phyloP scores from a whole-genome alignment of 1,140 invertebrate genomes.

The Nasonia longicornis region DNA sequence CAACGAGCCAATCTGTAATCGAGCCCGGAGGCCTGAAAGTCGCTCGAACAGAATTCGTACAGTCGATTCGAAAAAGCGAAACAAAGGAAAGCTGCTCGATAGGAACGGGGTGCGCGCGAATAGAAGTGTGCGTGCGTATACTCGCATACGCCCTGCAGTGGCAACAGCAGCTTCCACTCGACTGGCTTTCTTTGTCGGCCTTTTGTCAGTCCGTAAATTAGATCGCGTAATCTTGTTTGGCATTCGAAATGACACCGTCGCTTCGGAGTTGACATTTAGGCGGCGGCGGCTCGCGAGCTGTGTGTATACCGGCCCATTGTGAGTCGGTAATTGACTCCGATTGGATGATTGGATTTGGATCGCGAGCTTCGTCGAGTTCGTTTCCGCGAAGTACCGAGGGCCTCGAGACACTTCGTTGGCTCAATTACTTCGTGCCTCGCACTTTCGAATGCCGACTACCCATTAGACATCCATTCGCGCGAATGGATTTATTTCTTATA shows the following conservation, averaged over 20 bases:
- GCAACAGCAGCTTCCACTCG: conserved; percentile 50
- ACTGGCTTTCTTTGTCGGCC: conserved; percentile 61
- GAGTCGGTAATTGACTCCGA: conserved; percentile 68
- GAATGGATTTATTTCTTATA: background rate
- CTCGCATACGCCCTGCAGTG: background rate
- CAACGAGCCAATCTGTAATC: background rate
- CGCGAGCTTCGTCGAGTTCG: conserved; percentile 57
- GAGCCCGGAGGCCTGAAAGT: too few species aligned
- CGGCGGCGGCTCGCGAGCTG: conserved; percentile 46
- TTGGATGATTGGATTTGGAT: conserved; percentile 70
- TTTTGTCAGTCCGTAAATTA: conserved; percentile 67
- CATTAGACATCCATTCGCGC: background rate
- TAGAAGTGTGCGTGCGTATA: background rate
- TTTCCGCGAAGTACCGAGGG: conserved; percentile 50
- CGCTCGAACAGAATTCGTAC: background rate
- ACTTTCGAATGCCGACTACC: conserved; percentile 10
- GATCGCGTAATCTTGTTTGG: conserved; percentile 69
- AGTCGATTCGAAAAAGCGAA: conserved; percentile 35
- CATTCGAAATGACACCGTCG: conserved; percentile 67
- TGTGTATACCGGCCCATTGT: conserved; percentile 52
- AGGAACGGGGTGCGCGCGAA: background rate
- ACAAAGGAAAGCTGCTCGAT: conserved; percentile 19
- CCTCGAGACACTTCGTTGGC: conserved; percentile 62
- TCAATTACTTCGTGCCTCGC: conserved; percentile 55
- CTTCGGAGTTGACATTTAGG: conserved; percentile 66